Conservation (phyloP, 2,888 invertebrate genomes). For the Noctua comes region DNA sequence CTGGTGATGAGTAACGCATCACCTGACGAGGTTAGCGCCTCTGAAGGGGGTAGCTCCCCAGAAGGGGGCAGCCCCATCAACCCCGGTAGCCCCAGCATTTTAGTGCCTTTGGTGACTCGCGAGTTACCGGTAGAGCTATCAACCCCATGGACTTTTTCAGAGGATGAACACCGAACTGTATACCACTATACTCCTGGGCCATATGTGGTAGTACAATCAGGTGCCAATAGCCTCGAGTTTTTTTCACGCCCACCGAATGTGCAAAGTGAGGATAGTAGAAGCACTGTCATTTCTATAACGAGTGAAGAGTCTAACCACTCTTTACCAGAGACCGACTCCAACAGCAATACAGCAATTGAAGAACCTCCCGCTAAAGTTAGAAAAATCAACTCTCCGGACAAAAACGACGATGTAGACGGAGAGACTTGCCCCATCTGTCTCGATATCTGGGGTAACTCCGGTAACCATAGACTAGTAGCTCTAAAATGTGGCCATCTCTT, state of each 20-base stretch:
- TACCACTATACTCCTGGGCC: background rate
- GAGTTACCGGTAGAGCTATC: too few species aligned
- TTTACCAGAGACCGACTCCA: constrained; percentile 59
- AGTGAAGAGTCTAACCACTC: constrained; percentile 51
- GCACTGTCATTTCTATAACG: background rate
- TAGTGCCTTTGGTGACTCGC: background rate
- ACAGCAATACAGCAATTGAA: constrained; percentile 59
- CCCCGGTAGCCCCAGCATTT: background rate
- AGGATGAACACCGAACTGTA: background rate
- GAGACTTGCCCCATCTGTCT: constrained; percentile 96
- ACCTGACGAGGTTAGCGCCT: background rate
- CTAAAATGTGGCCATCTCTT: constrained; percentile 98
- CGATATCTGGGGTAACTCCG: constrained; percentile 96
- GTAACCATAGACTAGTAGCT: constrained; percentile 96
- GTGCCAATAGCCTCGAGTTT: background rate
- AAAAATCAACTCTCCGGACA: constrained; percentile 71
- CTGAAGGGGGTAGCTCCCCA: background rate
- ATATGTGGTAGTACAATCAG: background rate
- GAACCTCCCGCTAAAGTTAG: constrained; percentile 81
- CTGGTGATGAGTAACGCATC: background rate
- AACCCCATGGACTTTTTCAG: background rate
- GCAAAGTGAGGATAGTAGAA: constrained; percentile 20
- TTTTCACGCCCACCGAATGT: background rate
- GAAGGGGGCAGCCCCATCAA: background rate
- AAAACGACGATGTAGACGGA: constrained; percentile 91